Evolutionary conservation across 2,113 vertebrate species (phyloP).

Genomic region (Dicentrarchus labrax): DNA sequence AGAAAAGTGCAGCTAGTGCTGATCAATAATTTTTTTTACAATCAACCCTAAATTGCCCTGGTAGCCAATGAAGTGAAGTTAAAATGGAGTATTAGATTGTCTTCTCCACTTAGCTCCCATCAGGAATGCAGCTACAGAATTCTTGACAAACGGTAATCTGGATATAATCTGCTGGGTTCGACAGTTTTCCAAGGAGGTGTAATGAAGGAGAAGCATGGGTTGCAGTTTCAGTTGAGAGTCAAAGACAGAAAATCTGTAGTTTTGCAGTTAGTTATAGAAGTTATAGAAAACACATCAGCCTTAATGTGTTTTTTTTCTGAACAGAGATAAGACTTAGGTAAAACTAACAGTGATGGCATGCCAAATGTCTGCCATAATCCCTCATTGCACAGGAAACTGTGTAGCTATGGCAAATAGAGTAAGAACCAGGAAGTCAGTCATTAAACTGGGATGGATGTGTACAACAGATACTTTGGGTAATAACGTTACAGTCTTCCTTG

Average conservation of each 20-base stretch:
- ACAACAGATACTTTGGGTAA: not conserved
- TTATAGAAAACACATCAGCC: not conserved
- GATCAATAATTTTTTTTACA: conserved; percentile 75
- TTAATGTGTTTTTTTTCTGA: not conserved
- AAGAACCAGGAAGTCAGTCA: not conserved
- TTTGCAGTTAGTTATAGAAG: not conserved
- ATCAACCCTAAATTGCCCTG: conserved; percentile 61
- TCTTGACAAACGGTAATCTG: conserved; percentile 60
- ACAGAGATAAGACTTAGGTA: not conserved
- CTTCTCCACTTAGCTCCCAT: conserved; percentile 45
- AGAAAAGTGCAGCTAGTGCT: conserved; percentile 60
- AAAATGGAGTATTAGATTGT: conserved; percentile 56
- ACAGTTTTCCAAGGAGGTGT: conserved; percentile 44
- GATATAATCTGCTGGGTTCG: conserved; percentile 48
- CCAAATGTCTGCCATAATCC: not conserved
- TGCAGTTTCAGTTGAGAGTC: conserved; percentile 44
- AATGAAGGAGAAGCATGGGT: conserved; percentile 41
- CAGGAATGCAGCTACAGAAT: conserved; percentile 27
- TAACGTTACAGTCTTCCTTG: not conserved
- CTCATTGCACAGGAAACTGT: not conserved
- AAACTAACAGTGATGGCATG: not conserved
- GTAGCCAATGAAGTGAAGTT: conserved; percentile 61
- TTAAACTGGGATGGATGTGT: not conserved
- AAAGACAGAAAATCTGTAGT: conserved; percentile 22
- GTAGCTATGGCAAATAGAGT: not conserved